These are phyloP conservation scores for Thera obeliscata DNA, from an alignment of 2,888 invertebrate genomes.

Conservation along the genomic window DNA sequence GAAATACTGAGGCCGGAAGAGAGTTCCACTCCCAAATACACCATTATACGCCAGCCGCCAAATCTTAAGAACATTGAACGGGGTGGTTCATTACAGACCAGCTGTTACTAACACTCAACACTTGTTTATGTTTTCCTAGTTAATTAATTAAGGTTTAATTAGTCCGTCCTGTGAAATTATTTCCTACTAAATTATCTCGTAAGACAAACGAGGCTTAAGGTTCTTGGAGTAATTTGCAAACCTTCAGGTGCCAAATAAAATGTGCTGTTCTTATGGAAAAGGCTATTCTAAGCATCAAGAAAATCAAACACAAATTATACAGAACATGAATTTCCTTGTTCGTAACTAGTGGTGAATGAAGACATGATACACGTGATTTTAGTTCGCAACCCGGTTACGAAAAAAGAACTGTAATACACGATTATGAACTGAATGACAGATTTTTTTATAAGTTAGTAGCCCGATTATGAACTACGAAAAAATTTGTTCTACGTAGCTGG, in stretches of 20 bases:
- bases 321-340: too few relatives aligned
- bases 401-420: too few relatives aligned
- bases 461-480: too few relatives aligned
- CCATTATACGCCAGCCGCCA: neutral
- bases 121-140: slow-evolving; percentile 65
- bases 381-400: too few relatives aligned
- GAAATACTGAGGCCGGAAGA: too few relatives aligned
- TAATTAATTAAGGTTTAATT: slow-evolving; percentile 71
- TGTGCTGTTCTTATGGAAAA: slow-evolving; percentile 66
- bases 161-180: slow-evolving; percentile 64
- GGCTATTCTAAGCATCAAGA: slow-evolving; percentile 38
- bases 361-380: too few relatives aligned
- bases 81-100: slow-evolving; percentile 45
- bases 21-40: neutral
- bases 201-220: slow-evolving; percentile 52
- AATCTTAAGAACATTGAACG: slow-evolving; percentile 4
- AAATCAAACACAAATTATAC: too few relatives aligned
- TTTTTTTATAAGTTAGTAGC: too few relatives aligned
- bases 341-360: too few relatives aligned
- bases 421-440: too few relatives aligned
- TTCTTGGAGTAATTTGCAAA: slow-evolving; percentile 58
- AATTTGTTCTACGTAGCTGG: too few relatives aligned
- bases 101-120: slow-evolving; percentile 50
- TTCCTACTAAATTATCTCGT: slow-evolving; percentile 66
- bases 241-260: slow-evolving; percentile 61